Base-by-base conservation (phyloP, 37 sponge, comb jelly and placozoan species). In the Geodia barretti region DNA sequence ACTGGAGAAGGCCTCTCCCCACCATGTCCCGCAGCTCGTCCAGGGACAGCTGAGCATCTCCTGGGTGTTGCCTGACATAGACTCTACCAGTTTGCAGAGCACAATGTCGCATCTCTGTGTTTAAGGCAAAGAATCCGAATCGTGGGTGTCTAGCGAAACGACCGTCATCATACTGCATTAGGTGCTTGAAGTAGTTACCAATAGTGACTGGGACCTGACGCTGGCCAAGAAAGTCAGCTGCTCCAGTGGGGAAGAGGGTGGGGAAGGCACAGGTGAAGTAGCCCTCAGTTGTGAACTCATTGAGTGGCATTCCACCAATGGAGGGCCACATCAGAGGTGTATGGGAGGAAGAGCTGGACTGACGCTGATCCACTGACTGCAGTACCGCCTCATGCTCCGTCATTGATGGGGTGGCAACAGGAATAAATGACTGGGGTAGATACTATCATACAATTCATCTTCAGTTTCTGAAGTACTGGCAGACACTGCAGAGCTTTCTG, bases 21-120 rank as follows among this genome's bases (percentile, higher is more conserved):
- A 81, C 39, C 73, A 81, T 72, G 39, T 81, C 82, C 5, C 30
- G 60, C 1, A 81, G 72, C 39, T 81, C 82, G 1, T 81, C 82
- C 3, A 81, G 73, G 59, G 68, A 43, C 9, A 83, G 68, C 25
- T 75, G 76, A 38, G 75, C 75, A 75, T 83, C 84, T 43, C 63
- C 29, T 1, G 64, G 73, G 58, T 81, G 60, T 34, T 81, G 82
- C 21, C 58, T 42, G 30, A 81, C 21, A 41, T 72, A 81, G 3
- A 81, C n/a, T n/a, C n/a, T n/a, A n/a, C n/a, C n/a, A n/a, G n/a
- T n/a, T n/a, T n/a, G n/a, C n/a, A n/a, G n/a, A n/a, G 79, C 81
- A 28, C 87, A 75, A 74, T 68, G 72, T 19, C 76, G 66, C 84
- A 83, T 83, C 75, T 74, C 75, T n/a, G 76, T 83, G 68, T 83